Base-by-base conservation (phyloP, 2,113 vertebrate genomes). In the Polypterus senegalus region DNA sequence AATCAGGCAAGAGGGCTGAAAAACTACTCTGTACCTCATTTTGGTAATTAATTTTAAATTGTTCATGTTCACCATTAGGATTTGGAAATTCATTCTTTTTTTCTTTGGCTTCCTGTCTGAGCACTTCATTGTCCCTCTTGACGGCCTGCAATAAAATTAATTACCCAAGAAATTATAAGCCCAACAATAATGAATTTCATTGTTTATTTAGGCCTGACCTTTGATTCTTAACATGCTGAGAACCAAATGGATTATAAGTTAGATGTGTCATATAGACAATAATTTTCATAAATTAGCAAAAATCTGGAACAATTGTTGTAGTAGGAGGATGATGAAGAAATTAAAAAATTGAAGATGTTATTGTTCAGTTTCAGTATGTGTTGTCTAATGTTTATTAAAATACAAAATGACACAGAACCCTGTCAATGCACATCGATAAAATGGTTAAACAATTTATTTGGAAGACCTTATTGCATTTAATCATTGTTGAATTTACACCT, bases 111-210 rank as follows among this genome's bases (percentile, higher is more conserved):
- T 85, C 90, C 84, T 89, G 82, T 81, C 75, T 88, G 85, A 89
- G 89, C 79, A 87, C 86, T 84, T 92, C 87, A 77, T 94, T 96
- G 88, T 97, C 91, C 84, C 82, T 89, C 86, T 94, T 89, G 89
- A 97, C 91, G 79, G 79, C 82, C 93, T 97, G 93, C 88, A 88
- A 85, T 97, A 92, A 98, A 98, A 97, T 97, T 94, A 97, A 97
- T 94, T 89, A 91, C 88, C 92, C 90, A 74, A 91, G 82, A 86
- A 86, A 90, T 90, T 91, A 92, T 95, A 92, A 96, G 96, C 94
- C 88, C 88, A 61, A 73, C 83, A 94, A 92, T 93, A 91, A 89
- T 94, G 89, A 90, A 93, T 91, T 91, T 88, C 93, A 92, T 89
- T 87, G 89, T 89, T 95, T 94, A 91, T 94, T 91, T 91, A 90